phyloP scores from a whole-genome alignment of 2,113 vertebrate genomes.

The Oenanthe melanoleuca region DNA sequence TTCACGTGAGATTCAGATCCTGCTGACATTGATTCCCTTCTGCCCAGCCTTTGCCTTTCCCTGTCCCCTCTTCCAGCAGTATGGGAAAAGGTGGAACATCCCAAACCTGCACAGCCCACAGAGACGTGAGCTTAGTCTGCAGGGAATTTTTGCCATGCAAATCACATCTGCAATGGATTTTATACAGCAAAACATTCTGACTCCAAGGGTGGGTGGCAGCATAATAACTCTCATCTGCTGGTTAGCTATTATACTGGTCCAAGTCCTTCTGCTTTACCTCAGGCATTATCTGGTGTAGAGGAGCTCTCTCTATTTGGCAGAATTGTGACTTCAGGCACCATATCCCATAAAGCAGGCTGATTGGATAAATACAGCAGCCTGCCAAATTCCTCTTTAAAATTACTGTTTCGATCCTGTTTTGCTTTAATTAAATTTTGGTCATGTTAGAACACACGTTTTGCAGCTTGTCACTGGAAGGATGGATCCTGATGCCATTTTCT shows the following conservation, averaged over 20 bases:
- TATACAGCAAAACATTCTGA: background rate
- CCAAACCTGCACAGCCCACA: background rate
- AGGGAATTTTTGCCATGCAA: background rate
- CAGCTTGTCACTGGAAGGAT: rapidly evolving
- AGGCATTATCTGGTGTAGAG: background rate
- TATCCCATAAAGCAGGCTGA: background rate
- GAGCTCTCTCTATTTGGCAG: background rate
- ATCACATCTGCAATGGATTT: background rate
- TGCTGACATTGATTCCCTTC: background rate
- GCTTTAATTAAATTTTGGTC: background rate
- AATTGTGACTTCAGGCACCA: background rate
- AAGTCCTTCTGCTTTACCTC: background rate
- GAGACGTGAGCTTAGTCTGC: rapidly evolving
- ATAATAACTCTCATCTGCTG: background rate
- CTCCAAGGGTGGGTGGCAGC: background rate
- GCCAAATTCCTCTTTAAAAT: background rate
- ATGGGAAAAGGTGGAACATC: background rate
- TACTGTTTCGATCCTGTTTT: background rate
- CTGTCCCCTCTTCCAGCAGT: background rate
- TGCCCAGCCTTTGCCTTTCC: background rate
- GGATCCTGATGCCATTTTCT: background rate
- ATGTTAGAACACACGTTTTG: background rate
- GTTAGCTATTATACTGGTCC: background rate
- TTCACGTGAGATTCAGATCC: background rate
- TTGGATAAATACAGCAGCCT: background rate